Evolutionary conservation across 2,888 invertebrate genomes (phyloP), one percentile per base, ranked within the genome.

Genomic region (Leptopilina myrica): DNA sequence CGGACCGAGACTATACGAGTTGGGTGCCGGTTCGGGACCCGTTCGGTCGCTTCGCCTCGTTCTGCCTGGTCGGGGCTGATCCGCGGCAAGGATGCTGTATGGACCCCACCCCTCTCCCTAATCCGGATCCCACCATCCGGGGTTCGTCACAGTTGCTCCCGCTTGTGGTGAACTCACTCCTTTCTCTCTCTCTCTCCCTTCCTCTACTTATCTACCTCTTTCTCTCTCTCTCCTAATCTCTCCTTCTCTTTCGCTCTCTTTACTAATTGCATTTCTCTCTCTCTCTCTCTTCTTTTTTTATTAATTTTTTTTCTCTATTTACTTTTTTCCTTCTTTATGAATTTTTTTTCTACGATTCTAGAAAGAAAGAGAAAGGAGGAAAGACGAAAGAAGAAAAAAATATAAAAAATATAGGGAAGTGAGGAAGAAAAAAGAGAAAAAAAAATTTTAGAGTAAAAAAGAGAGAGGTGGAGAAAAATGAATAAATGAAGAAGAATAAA

Each of bases 21-120:
- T 83, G 79, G 84, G 81, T 82, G 84, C 84, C 86, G 82, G 84
- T 87, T 86, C 87, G 86, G 86, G 88, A 89, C 89, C 87, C 88
- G 89, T 89, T 88, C 88, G 86, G 88, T 86, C 87, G 88, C 88
- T 89, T 88, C 86, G 84, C 85, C 85, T 85, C 83, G 82, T 81
- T 82, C 82, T 81, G 85, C 85, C 79, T 80, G 78, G 78, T 79
- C 80, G 79, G 78, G 83, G 81, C 81, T 80, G 82, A 83, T 86
- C 83, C 85, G 85, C 84, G 84, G 85, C 85, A 86, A 87, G 85
- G 86, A 87, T 86, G 86, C 85, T 84, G 86, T 84, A 82, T 53
- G 69, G 84, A 81, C 83, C 83, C 80, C 82, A 83, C 81, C 83
- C 84, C 81, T 81, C 81, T 79, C 84, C 83, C 84, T 79, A 49